Evolutionary conservation across 2,797 vertebrate species (phyloP).

Genomic region (Tinamus major): DNA sequence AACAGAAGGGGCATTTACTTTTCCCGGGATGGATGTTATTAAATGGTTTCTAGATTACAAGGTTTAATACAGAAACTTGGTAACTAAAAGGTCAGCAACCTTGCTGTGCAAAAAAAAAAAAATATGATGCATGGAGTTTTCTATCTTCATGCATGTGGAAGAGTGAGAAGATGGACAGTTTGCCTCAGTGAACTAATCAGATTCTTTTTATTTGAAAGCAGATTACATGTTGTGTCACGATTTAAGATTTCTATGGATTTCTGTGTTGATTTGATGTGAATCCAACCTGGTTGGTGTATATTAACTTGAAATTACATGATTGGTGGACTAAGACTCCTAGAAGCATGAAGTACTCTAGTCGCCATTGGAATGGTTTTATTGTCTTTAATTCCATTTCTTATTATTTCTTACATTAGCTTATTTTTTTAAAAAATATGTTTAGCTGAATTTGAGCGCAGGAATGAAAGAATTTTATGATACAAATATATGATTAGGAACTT

Average conservation of each 20-base stretch:
- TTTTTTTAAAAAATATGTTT: neutral
- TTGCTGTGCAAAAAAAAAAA: neutral
- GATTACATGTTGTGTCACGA: neutral
- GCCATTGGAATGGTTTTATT: neutral
- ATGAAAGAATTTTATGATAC: neutral
- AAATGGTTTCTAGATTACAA: neutral
- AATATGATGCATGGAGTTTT: neutral
- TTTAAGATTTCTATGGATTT: constrained; percentile 11
- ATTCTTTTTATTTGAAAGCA: neutral
- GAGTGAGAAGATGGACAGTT: neutral
- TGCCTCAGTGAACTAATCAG: neutral
- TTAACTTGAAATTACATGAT: constrained; percentile 2
- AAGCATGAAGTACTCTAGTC: neutral
- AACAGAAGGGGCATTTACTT: neutral
- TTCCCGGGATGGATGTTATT: neutral
- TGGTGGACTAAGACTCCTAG: neutral
- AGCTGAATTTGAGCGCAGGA: neutral
- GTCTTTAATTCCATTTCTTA: neutral
- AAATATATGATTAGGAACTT: neutral
- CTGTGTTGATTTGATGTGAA: neutral
- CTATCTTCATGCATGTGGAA: neutral
- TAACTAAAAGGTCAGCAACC: neutral
- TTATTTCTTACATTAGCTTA: neutral
- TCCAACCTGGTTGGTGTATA: neutral
- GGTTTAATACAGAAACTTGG: neutral